Evolutionary conservation across 1,140 invertebrate species (phyloP), one percentile per base, ranked within the genome.

Genomic region (Hydropsyche tenuis): DNA sequence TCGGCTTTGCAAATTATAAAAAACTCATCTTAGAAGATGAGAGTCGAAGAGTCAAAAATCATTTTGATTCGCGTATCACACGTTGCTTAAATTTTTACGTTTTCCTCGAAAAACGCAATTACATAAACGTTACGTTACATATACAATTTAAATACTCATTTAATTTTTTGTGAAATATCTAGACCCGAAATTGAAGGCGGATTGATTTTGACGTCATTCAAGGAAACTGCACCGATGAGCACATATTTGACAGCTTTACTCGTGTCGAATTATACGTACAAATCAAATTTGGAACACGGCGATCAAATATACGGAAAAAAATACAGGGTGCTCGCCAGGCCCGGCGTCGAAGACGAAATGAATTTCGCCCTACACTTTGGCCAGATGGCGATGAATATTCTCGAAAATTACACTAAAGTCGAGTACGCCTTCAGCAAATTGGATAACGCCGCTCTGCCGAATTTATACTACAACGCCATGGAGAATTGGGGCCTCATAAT

Each of bases 231-330:
- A 1, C 87, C 87, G 3, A 95, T 96, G 93, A 93, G 92, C 0
- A 93, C 93, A 0, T 96, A 95, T 80, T 82, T 95, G 12, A 84
- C 96, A 0, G 92, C 92, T 1, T 92, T 91, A 78, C 86, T 91
- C 12, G 87, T 95, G 0, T 93, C 91, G 56, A 92, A 94, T 77
- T 94, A 94, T 78, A 78, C 85, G 0, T 88, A 90, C 80, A 86
- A 86, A 70, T 79, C 73, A 2, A 74, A 70, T 82, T 71, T 81
- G 85, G 0, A 76, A 77, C 0, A 78, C 78, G 1, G 79, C 81
- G 1, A 79, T 81, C 6, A 76, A 74, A 27, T 83, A 81, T 46
- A 81, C 82, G 79, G 79, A n/a, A 73, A 78, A 7, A 81, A 81
- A 75, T 87, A 89, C 77, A 85, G 81, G 75, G 85, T 88, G 20